phyloP scores from a whole-genome alignment of 2,888 invertebrate species.

The Troides helena region DNA sequence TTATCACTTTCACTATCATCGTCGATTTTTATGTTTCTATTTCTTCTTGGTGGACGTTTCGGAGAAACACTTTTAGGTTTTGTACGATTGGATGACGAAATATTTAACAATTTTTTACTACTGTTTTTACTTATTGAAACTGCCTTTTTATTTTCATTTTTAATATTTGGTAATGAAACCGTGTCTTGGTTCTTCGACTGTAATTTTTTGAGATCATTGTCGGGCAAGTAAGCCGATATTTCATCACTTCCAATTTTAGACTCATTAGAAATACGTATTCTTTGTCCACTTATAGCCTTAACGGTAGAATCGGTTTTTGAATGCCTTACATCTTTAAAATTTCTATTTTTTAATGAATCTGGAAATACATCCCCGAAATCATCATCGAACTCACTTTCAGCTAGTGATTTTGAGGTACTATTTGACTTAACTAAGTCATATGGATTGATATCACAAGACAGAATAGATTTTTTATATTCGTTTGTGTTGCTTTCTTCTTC shows the following conservation, averaged over 20 bases:
- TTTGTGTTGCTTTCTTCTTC: slow-evolving; percentile 58
- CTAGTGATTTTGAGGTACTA: slow-evolving; percentile 68
- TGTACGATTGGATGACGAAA: slow-evolving; percentile 57
- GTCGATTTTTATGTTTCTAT: slow-evolving; percentile 72
- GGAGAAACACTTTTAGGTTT: slow-evolving; percentile 80
- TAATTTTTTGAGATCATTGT: slow-evolving; percentile 72
- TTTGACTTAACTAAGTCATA: slow-evolving; percentile 87
- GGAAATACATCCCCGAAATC: slow-evolving; percentile 69
- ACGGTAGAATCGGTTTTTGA: slow-evolving; percentile 75
- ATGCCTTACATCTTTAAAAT: slow-evolving; percentile 54
- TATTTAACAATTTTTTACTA: slow-evolving; percentile 58
- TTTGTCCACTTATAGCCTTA: slow-evolving; percentile 85
- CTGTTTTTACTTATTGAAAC: slow-evolving; percentile 58
- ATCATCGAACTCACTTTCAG: slow-evolving; percentile 78
- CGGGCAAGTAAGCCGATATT: slow-evolving; percentile 69
- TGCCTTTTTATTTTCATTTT: slow-evolving; percentile 65
- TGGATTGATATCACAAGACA: slow-evolving; percentile 91
- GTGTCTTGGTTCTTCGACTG: slow-evolving; percentile 60
- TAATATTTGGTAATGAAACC: slow-evolving; percentile 68
- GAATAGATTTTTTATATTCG: slow-evolving; percentile 83
- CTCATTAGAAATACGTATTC: slow-evolving; percentile 83
- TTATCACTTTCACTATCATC: slow-evolving; percentile 77
- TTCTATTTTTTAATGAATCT: slow-evolving; percentile 58
- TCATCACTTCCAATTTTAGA: slow-evolving; percentile 64
- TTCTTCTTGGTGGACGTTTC: slow-evolving; percentile 81